Percentiles rank a stretch among this genome's conserved stretches.
phyloP scores from a whole-genome alignment of 2,888 invertebrate genomes.

The Himalopsyche anomala region DNA sequence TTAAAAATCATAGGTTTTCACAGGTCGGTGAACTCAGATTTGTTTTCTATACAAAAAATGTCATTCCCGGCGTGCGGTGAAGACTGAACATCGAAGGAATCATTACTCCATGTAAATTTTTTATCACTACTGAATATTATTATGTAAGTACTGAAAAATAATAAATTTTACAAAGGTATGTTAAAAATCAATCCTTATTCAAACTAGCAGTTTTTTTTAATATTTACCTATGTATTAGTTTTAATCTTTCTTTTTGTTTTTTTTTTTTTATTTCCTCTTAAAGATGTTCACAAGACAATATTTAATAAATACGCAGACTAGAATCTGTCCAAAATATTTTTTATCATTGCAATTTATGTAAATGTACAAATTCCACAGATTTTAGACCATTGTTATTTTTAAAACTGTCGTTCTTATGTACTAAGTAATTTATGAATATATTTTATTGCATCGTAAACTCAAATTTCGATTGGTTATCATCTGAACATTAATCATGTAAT shows the following conservation, averaged over 20 bases:
- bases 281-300: conserved; percentile 1
- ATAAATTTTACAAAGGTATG: conserved; percentile 24
- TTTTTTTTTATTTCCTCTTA: neutral
- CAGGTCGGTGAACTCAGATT: neutral
- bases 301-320: conserved; percentile 1
- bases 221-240: neutral
- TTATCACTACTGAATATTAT: conserved; percentile 22
- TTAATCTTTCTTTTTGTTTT: neutral
- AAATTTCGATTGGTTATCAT: neutral
- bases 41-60: neutral
- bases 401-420: conserved; percentile 11
- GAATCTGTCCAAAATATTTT: neutral
- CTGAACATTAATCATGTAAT: neutral
- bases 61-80: neutral
- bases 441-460: conserved; percentile 5
- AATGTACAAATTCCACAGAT: conserved; percentile 40
- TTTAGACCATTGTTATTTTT: conserved; percentile 31
- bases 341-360: conserved; percentile 24
- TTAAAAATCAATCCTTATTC: neutral
- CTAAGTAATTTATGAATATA: conserved; percentile 40
- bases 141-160: conserved; percentile 24
- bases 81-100: conserved; percentile 22
- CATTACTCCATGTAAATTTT: conserved; percentile 2
- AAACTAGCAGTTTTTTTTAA: neutral
- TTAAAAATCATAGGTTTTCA: conserved; percentile 1